phyloP scores from a whole-genome alignment of 2,797 vertebrate genomes.

The Hybognathus amarus region DNA sequence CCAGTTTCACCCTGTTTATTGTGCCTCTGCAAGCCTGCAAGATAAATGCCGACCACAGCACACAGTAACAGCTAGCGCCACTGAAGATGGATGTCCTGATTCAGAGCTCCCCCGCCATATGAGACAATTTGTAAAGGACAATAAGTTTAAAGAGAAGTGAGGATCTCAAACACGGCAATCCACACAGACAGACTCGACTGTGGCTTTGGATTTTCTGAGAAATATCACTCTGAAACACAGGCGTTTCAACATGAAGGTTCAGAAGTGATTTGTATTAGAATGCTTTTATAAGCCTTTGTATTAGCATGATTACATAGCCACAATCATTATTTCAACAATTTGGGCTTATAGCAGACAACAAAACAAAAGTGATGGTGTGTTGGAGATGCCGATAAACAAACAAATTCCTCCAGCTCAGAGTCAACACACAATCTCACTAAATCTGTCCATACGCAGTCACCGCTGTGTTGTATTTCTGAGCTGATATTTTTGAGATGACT shows the following conservation, averaged over 20 bases:
- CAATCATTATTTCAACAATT: conserved; percentile 44
- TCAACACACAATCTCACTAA: conserved; percentile 32
- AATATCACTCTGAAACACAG: conserved; percentile 31
- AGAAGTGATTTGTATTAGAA: conserved; percentile 40
- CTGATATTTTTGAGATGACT: conserved; percentile 38
- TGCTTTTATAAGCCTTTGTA: conserved; percentile 7
- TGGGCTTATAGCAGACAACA: conserved; percentile 26
- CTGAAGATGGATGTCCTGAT: conserved; percentile 77
- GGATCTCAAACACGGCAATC: conserved; percentile 52
- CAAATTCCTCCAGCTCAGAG: conserved; percentile 18
- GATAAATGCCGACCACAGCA: conserved; percentile 78
- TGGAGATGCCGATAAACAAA: conserved; percentile 47
- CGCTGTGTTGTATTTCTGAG: not conserved
- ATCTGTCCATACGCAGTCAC: not conserved
- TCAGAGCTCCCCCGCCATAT: conserved; percentile 65
- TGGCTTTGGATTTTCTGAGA: not conserved
- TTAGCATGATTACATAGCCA: conserved; percentile 34
- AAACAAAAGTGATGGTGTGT: conserved; percentile 40
- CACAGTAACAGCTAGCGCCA: conserved; percentile 69
- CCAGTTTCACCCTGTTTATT: conserved; percentile 77
- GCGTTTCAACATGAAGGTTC: not conserved
- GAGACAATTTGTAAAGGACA: conserved; percentile 63
- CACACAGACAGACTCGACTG: conserved; percentile 34
- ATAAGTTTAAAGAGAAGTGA: conserved; percentile 54
- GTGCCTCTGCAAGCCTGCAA: conserved; percentile 72